A percentile compares a stretch with the other conserved stretches of the same genome.
These are phyloP conservation scores for Stenchaetothrips biformis DNA, from an alignment of 2,888 invertebrate genomes.

Conservation along the genomic window DNA sequence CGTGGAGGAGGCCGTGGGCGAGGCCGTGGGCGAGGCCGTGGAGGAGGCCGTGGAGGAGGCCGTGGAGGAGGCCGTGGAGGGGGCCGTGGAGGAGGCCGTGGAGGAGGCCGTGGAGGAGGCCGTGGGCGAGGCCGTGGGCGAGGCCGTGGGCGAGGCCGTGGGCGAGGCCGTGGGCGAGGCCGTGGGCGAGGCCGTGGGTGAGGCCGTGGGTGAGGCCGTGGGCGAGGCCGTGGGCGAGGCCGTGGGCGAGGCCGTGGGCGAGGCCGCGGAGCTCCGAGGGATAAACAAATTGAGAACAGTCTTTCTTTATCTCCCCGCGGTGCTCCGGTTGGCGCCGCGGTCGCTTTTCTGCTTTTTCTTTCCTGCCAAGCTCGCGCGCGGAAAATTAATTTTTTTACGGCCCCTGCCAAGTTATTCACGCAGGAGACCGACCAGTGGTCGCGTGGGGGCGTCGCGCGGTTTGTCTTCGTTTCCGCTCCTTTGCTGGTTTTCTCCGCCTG, in stretches of 20 bases:
- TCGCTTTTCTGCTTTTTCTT: not conserved
- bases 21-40: too few species aligned
- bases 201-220: not conserved
- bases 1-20: too few species aligned
- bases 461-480: too few species aligned
- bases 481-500: too few species aligned
- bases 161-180: not conserved
- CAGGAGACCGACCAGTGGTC: not conserved
- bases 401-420: slow-evolving; percentile 5
- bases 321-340: not conserved
- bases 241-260: not conserved
- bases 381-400: not conserved
- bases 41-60: too few species aligned
- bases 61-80: too few species aligned
- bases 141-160: too few species aligned
- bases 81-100: not conserved
- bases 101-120: not conserved
- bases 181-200: too few species aligned
- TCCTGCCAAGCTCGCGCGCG: not conserved
- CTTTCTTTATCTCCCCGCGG: not conserved
- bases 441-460: not conserved
- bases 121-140: too few species aligned
- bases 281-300: too few species aligned
- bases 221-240: too few species aligned
- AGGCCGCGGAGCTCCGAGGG: too few species aligned